phyloP scores from a whole-genome alignment of 2,797 vertebrate genomes.

The Varecia variegata region DNA sequence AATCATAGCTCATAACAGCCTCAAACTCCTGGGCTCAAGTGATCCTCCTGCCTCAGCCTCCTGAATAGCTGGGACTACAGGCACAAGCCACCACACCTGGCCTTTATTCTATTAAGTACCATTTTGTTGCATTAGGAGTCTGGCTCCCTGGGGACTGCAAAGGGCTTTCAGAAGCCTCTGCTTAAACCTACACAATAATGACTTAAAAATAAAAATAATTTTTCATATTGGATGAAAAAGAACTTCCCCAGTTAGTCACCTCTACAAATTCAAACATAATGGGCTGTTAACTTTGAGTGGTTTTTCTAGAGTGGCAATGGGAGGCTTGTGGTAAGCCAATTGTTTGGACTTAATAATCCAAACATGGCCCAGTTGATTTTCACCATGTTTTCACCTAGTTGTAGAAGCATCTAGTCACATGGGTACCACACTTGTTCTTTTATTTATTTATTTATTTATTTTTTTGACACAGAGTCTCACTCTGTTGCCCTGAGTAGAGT shows the following conservation, averaged over 20 bases:
- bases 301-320: not conserved
- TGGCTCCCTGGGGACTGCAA: not conserved
- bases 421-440: not conserved
- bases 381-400: not conserved
- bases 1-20: not conserved
- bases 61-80: too few species aligned
- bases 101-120: not conserved
- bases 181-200: not conserved
- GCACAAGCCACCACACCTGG: too few species aligned
- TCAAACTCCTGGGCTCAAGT: too few species aligned
- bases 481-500: too few species aligned
- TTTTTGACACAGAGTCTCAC: too few species aligned
- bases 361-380: not conserved
- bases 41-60: too few species aligned
- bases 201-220: not conserved
- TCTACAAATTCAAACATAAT: not conserved
- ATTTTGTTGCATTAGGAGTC: not conserved
- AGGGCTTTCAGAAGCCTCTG: not conserved
- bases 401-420: not conserved
- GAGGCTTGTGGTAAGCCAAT: not conserved
- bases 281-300: not conserved
- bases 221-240: not conserved
- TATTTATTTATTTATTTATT: too few species aligned
- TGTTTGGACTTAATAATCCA: not conserved
- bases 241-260: not conserved